Evolutionary conservation across 2,113 vertebrate species (phyloP).

Genomic region (Psilopogon haemacephalus): DNA sequence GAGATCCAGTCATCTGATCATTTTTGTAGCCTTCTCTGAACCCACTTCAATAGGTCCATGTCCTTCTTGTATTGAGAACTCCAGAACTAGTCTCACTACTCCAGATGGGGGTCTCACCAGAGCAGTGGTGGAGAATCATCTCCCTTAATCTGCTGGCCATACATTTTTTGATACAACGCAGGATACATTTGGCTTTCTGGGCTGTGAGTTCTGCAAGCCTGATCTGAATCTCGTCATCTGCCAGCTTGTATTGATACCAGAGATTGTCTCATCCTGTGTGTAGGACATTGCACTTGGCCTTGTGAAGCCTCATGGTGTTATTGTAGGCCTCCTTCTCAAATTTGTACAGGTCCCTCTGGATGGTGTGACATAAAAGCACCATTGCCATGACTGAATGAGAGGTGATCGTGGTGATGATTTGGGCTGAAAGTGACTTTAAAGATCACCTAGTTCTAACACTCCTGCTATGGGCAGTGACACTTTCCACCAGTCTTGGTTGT

Average conservation of each 20-base stretch:
- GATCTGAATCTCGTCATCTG: background rate
- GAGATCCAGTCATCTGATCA: no score
- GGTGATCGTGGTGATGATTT: background rate
- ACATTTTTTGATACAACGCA: no score
- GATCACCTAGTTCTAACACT: no score
- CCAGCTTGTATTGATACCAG: background rate
- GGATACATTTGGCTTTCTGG: no score
- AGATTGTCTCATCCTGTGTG: background rate
- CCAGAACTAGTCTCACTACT: background rate
- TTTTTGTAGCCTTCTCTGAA: background rate
- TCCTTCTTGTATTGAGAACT: background rate
- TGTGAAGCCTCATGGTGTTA: background rate
- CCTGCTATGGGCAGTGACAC: no score
- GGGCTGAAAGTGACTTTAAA: no score
- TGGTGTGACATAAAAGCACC: background rate
- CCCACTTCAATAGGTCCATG: background rate
- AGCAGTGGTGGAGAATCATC: no score
- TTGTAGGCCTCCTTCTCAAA: background rate
- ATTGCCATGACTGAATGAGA: background rate
- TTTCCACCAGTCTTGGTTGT: no score
- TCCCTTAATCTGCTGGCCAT: no score
- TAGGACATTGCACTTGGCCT: background rate
- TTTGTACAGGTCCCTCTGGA: background rate
- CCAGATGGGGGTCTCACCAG: background rate
- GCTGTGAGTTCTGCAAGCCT: background rate